phyloP scores from a whole-genome alignment of 2,888 invertebrate genomes.

The Hirtodrosophila histrioides region DNA sequence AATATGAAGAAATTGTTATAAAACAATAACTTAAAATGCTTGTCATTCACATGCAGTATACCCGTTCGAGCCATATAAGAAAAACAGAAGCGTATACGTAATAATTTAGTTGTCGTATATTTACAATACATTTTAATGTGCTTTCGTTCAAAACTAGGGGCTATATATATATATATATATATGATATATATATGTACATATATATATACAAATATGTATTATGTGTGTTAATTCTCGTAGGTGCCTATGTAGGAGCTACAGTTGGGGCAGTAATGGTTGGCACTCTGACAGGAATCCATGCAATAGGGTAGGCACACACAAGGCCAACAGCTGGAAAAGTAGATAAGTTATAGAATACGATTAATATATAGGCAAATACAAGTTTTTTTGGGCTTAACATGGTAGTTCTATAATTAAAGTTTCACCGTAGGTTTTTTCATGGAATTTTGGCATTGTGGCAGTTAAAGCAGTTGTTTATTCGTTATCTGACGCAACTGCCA shows the following conservation, averaged over 20 bases:
- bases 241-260: constrained; percentile 86
- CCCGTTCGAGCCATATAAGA: background rate
- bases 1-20: background rate
- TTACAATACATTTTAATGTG: constrained; percentile 25
- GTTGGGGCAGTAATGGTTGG: constrained; percentile 86
- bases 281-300: constrained; percentile 86
- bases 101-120: constrained; percentile 34
- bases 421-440: constrained; percentile 3
- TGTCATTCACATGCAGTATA: background rate
- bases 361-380: background rate
- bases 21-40: background rate
- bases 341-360: background rate
- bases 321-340: constrained; percentile 84
- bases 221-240: constrained; percentile 72
- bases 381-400: too few relatives aligned
- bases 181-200: constrained; percentile 2
- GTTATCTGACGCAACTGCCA: constrained; percentile 54
- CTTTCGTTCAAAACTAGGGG: constrained; percentile 9
- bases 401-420: background rate
- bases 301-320: constrained; percentile 87
- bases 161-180: constrained; percentile 4
- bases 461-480: constrained; percentile 20
- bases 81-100: constrained; percentile 29
- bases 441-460: constrained; percentile 21
- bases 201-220: constrained; percentile 12